These are phyloP conservation scores for Phymatocera aterrima DNA, from an alignment of 2,888 invertebrate species.

Conservation along the genomic window DNA sequence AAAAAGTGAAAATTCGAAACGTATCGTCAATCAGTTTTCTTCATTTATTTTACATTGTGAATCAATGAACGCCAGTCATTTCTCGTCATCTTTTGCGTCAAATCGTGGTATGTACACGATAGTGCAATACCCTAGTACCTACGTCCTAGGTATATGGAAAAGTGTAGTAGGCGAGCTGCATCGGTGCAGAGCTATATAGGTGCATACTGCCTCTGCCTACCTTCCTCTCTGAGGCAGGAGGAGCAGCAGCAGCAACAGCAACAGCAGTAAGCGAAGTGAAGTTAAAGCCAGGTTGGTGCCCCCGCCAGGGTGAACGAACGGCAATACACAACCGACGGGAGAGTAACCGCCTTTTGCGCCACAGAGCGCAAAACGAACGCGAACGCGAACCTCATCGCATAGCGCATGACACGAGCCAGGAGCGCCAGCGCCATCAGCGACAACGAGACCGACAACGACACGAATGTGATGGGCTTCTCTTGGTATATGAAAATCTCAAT, in stretches of 20 bases:
- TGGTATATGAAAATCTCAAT: too few species aligned
- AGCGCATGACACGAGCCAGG: too few species aligned
- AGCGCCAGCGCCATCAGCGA: background rate
- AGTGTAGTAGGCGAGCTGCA: conserved; percentile 18
- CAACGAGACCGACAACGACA: background rate
- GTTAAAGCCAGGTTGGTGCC: conserved; percentile 75
- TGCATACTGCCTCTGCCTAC: background rate
- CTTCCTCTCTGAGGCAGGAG: conserved; percentile 1
- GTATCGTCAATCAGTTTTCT: too few species aligned
- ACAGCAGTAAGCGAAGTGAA: conserved; percentile 71
- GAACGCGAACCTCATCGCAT: background rate
- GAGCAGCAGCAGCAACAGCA: background rate
- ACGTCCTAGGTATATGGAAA: background rate
- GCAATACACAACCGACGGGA: conserved; percentile 38
- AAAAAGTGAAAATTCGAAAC: too few species aligned
- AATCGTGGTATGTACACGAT: too few species aligned
- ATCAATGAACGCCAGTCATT: too few species aligned
- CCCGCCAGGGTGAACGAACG: conserved; percentile 75
- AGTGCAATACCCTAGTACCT: too few species aligned
- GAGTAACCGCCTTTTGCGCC: conserved; percentile 1
- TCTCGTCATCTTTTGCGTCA: too few species aligned
- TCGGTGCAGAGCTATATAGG: background rate
- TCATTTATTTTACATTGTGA: too few species aligned
- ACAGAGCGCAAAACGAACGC: conserved; percentile 27
- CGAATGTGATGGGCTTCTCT: background rate